These are phyloP conservation scores for Dione juno DNA, from an alignment of 2,888 invertebrate genomes.

Conservation along the genomic window DNA sequence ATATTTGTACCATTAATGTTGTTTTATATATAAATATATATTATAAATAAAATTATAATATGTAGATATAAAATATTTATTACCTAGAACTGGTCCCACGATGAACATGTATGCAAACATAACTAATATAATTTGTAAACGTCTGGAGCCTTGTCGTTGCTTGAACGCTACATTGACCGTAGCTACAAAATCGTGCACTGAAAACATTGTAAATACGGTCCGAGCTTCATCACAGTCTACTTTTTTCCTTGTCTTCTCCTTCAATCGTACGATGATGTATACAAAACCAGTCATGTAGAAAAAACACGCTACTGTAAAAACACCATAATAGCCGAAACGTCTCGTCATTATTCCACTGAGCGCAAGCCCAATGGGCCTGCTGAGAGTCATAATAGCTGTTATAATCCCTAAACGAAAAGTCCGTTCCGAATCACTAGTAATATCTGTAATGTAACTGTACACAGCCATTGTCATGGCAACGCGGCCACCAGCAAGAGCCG, in stretches of 20 bases:
- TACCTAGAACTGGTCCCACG: constrained; percentile 81
- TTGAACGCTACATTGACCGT: constrained; percentile 77
- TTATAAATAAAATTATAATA: not conserved
- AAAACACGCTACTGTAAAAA: constrained; percentile 72
- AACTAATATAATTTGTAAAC: constrained; percentile 72
- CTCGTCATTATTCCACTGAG: constrained; percentile 82
- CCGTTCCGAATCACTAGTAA: constrained; percentile 83
- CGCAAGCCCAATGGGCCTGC: constrained; percentile 80
- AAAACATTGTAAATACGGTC: constrained; percentile 65
- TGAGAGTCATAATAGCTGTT: constrained; percentile 80
- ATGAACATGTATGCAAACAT: constrained; percentile 78
- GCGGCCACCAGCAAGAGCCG: constrained; percentile 85
- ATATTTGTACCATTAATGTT: not conserved
- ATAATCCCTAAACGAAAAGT: constrained; percentile 85
- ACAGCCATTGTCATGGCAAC: constrained; percentile 85
- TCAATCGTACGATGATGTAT: constrained; percentile 72
- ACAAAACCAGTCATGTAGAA: constrained; percentile 75
- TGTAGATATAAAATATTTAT: constrained; percentile 44
- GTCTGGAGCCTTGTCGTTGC: constrained; percentile 63
- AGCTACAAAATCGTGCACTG: constrained; percentile 71
- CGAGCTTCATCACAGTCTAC: constrained; percentile 62
- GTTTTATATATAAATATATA: not conserved
- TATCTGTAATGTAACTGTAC: constrained; percentile 85
- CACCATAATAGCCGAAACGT: constrained; percentile 77
- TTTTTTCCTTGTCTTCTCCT: constrained; percentile 65